phyloP scores from a whole-genome alignment of 2,888 invertebrate genomes.

The Xestia rhomboidea region DNA sequence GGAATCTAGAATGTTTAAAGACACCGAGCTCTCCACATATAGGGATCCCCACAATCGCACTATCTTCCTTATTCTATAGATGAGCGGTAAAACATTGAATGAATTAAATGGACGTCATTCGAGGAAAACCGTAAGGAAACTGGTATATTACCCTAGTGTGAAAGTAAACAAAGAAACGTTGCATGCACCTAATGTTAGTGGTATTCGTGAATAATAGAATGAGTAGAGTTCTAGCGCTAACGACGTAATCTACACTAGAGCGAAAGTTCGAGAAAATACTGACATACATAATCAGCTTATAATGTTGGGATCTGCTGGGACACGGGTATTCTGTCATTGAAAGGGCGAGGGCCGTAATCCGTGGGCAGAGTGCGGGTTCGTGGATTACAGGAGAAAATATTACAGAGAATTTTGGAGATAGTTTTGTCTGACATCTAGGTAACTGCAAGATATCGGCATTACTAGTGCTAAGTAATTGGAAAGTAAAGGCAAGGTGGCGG shows the following conservation, averaged over 20 bases:
- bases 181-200: slow-evolving; percentile 24
- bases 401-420: not conserved
- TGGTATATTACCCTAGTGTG: not conserved
- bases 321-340: not conserved
- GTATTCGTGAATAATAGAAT: slow-evolving; percentile 45
- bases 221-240: slow-evolving; percentile 15
- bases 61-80: slow-evolving; percentile 2
- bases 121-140: slow-evolving; percentile 48
- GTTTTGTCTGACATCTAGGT: not conserved
- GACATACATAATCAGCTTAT: slow-evolving; percentile 2
- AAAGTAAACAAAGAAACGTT: slow-evolving; percentile 31
- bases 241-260: slow-evolving; percentile 19
- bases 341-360: not conserved
- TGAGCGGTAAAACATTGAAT: slow-evolving; percentile 25
- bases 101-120: slow-evolving; percentile 27
- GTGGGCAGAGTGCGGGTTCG: not conserved
- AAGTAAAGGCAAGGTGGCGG: not conserved
- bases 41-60: not conserved
- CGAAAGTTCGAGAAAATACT: slow-evolving; percentile 3
- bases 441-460: not conserved
- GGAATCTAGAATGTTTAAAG: not conserved
- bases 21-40: not conserved
- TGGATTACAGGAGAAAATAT: slow-evolving; percentile 4
- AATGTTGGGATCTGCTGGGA: not conserved
- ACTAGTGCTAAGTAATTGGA: slow-evolving; percentile 16